A percentile compares a stretch with the other conserved stretches of the same genome.
phyloP scores from a whole-genome alignment of 2,797 vertebrate genomes.

The Phoxinus dragarum region DNA sequence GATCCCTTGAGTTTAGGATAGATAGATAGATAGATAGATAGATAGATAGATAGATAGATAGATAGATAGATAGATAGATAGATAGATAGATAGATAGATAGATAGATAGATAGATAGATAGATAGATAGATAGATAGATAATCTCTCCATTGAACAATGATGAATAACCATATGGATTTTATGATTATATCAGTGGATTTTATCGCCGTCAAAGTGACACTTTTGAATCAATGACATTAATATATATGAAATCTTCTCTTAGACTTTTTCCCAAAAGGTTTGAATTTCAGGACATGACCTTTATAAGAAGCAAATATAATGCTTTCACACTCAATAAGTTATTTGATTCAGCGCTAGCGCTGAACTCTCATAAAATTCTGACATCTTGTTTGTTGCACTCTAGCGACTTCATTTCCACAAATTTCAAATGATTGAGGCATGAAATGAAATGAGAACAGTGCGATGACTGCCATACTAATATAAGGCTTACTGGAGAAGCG shows the following conservation, averaged over 20 bases:
- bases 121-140: not conserved
- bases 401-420: conserved; percentile 42
- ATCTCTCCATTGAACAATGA: not conserved
- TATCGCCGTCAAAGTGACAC: not conserved
- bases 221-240: conserved; percentile 16
- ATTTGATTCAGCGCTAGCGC: conserved; percentile 26
- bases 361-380: conserved; percentile 30
- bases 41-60: not conserved
- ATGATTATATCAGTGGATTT: not conserved
- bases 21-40: not conserved
- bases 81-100: not conserved
- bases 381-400: conserved; percentile 52
- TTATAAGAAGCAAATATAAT: conserved; percentile 37
- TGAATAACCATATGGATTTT: not conserved
- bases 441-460: conserved; percentile 45
- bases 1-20: not conserved
- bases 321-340: conserved; percentile 35
- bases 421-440: conserved; percentile 50
- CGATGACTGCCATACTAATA: conserved; percentile 43
- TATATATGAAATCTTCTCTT: conserved; percentile 16
- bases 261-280: not conserved
- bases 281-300: conserved; percentile 38
- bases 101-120: not conserved
- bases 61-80: not conserved
- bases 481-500: conserved; percentile 26